Conservation (phyloP, 2,888 invertebrate genomes). For the Dinocampus coccinellae region DNA sequence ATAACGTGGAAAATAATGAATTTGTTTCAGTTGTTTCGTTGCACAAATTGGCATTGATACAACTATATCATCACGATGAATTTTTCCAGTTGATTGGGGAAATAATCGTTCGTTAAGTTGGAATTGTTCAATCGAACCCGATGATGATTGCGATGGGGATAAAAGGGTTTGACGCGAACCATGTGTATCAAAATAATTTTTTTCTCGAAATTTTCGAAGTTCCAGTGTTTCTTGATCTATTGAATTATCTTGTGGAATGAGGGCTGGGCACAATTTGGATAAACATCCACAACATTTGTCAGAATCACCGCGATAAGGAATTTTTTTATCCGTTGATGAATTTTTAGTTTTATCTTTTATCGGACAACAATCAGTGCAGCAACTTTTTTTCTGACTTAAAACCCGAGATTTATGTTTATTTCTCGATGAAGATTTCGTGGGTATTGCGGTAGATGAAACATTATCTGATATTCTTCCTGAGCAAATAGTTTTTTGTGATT, state of each 20-base stretch:
- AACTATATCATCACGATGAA: constrained; percentile 51
- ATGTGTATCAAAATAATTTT: constrained; percentile 76
- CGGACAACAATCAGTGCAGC: constrained; percentile 6
- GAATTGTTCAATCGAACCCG: constrained; percentile 73
- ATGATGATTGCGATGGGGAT: constrained; percentile 59
- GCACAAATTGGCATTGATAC: constrained; percentile 56
- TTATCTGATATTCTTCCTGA: constrained; percentile 1
- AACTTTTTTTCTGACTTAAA: constrained; percentile 13
- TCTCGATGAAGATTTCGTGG: background rate
- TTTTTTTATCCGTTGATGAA: background rate
- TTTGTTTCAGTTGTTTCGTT: constrained; percentile 52
- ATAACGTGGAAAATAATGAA: constrained; percentile 61
- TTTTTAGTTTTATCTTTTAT: constrained; percentile 1
- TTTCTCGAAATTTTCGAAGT: constrained; percentile 70
- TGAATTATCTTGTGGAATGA: background rate
- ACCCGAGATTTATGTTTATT: background rate
- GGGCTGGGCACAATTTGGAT: background rate
- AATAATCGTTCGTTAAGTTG: constrained; percentile 74
- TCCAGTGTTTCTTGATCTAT: constrained; percentile 34
- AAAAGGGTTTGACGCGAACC: constrained; percentile 64
- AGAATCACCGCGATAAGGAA: background rate
- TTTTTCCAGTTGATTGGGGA: constrained; percentile 70
- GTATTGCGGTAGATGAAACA: background rate
- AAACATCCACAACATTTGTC: constrained; percentile 1
- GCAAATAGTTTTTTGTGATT: constrained; percentile 9